These are phyloP conservation scores for Atlantisia rogersi DNA, from an alignment of 2,113 vertebrate genomes.

Conservation along the genomic window DNA sequence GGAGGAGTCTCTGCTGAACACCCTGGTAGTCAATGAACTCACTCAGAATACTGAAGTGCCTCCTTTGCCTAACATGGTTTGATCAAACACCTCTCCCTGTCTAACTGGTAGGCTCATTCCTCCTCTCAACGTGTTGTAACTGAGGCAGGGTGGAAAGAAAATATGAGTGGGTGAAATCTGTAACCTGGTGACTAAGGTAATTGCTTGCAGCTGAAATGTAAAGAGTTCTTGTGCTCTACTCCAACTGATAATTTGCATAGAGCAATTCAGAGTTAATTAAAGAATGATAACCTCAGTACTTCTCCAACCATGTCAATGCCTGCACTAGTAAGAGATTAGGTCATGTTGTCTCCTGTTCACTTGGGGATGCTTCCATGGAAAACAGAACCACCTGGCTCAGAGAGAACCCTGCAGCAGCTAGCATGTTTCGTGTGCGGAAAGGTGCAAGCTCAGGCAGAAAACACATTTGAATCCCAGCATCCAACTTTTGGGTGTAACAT, in stretches of 20 bases:
- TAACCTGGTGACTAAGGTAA: neutral
- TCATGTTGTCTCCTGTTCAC: neutral
- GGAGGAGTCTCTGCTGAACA: neutral
- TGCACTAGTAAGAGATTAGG: neutral
- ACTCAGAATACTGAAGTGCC: neutral
- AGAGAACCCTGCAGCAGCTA: neutral
- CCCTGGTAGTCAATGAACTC: neutral
- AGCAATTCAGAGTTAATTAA: neutral
- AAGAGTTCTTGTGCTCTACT: neutral
- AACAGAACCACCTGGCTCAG: neutral
- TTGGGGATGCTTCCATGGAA: constrained; percentile 1
- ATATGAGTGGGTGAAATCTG: neutral
- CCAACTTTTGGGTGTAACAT: neutral
- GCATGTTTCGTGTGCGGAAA: neutral
- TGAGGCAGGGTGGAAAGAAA: neutral
- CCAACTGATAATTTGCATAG: neutral
- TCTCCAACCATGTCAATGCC: neutral
- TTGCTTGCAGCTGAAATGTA: neutral
- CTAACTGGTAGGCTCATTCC: neutral
- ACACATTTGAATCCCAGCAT: neutral
- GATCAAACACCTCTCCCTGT: neutral
- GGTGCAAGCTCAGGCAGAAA: neutral
- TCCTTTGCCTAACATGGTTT: neutral
- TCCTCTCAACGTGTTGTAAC: neutral
- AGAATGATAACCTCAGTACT: neutral